Evolutionary conservation across 2,797 vertebrate species (phyloP).

Genomic region (Monodelphis domestica): DNA sequence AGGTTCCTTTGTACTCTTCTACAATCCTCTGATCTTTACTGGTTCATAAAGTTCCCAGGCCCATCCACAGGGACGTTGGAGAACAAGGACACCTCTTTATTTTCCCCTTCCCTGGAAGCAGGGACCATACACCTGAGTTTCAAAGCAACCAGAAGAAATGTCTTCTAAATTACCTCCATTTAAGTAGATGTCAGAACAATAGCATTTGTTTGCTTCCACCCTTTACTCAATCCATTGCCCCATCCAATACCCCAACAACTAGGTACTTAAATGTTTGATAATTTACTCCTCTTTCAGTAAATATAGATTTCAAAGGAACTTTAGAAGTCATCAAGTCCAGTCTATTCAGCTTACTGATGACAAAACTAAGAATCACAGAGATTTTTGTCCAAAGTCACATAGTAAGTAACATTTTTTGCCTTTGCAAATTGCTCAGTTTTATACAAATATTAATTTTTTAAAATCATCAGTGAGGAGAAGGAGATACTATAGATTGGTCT

Average conservation of each 20-base stretch:
- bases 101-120: not conserved
- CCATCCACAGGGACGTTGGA: not conserved
- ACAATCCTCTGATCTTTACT: not conserved
- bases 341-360: not conserved
- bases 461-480: not conserved
- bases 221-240: not conserved
- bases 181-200: not conserved
- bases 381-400: not conserved
- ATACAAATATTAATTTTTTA: not conserved
- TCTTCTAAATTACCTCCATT: not conserved
- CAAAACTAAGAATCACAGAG: not conserved
- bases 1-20: not conserved
- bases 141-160: constrained; percentile 6
- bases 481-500: not conserved
- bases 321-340: not conserved
- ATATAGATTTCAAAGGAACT: not conserved
- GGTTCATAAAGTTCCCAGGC: not conserved
- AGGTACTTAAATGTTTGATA: not conserved
- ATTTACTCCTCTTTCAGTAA: not conserved
- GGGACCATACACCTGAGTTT: constrained; percentile 13
- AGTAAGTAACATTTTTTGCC: not conserved
- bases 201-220: not conserved
- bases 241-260: not conserved
- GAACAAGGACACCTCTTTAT: not conserved
- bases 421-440: not conserved